Percentiles rank a stretch among this genome's conserved stretches.
Evolutionary conservation across 2,888 invertebrate species (phyloP).

Genomic region (Julus scandinavius): DNA sequence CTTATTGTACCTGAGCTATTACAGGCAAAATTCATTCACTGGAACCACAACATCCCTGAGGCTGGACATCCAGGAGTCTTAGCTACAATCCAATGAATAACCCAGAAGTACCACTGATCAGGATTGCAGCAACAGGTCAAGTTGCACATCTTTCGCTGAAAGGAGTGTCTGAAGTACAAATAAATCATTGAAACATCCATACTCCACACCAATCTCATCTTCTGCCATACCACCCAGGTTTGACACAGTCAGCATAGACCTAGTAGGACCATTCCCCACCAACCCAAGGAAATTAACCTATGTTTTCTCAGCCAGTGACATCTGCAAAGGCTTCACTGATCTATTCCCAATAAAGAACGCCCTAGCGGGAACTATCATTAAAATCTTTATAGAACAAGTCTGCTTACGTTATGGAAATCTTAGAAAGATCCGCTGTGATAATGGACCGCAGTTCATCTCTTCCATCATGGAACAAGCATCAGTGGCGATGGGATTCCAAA

Average conservation of each 20-base stretch:
- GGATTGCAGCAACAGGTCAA: neutral
- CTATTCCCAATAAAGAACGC: neutral
- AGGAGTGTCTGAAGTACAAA: neutral
- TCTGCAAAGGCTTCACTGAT: neutral
- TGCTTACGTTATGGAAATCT: neutral
- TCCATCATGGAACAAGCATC: neutral
- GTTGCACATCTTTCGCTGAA: neutral
- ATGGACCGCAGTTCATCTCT: neutral
- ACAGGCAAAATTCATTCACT: no score
- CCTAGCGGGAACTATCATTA: neutral
- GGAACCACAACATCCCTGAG: neutral
- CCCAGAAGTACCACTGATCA: neutral
- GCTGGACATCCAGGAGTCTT: neutral
- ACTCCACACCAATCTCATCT: neutral
- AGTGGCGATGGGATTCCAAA: neutral
- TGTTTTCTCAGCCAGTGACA: neutral
- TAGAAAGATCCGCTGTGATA: neutral
- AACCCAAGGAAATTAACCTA: neutral
- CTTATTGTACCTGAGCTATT: no score
- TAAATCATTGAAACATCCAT: neutral
- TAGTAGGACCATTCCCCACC: neutral
- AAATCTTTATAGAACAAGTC: neutral
- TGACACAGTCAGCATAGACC: neutral
- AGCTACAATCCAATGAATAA: neutral
- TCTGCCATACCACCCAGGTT: neutral